Evolutionary conservation across 2,888 invertebrate genomes (phyloP).

Genomic region (Lithophane leautieri): DNA sequence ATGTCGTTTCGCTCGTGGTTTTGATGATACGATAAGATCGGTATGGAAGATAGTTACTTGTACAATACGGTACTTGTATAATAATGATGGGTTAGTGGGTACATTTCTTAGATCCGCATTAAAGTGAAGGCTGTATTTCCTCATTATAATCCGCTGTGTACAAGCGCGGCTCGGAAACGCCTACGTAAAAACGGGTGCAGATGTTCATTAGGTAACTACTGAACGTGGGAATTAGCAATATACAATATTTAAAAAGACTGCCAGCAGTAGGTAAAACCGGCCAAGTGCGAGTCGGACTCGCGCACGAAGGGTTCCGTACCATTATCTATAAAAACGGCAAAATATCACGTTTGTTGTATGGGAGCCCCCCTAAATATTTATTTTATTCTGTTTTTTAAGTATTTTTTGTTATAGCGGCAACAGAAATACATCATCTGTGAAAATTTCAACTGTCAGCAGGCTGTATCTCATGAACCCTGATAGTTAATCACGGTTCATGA

Average conservation of each 20-base stretch:
- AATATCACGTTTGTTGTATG: too few species aligned
- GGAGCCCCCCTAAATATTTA: too few species aligned
- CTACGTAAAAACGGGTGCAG: conserved; percentile 13
- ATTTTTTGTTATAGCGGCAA: too few species aligned
- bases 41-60: conserved; percentile 5
- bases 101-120: neutral
- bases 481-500: too few species aligned
- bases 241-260: conserved; percentile 7
- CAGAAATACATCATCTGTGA: too few species aligned
- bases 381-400: too few species aligned
- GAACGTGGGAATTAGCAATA: conserved; percentile 17
- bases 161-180: neutral
- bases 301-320: too few species aligned
- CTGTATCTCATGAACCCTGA: too few species aligned
- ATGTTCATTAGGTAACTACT: conserved; percentile 26
- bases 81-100: neutral
- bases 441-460: too few species aligned
- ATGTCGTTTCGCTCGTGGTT: conserved; percentile 38
- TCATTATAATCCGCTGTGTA: conserved; percentile 15
- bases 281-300: too few species aligned
- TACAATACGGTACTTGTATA: neutral
- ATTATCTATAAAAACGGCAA: too few species aligned
- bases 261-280: neutral
- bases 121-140: conserved; percentile 9
- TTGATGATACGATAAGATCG: conserved; percentile 27